These are phyloP conservation scores for Bryconaethiops microstoma DNA, from an alignment of 2,797 vertebrate genomes.

Conservation along the genomic window DNA sequence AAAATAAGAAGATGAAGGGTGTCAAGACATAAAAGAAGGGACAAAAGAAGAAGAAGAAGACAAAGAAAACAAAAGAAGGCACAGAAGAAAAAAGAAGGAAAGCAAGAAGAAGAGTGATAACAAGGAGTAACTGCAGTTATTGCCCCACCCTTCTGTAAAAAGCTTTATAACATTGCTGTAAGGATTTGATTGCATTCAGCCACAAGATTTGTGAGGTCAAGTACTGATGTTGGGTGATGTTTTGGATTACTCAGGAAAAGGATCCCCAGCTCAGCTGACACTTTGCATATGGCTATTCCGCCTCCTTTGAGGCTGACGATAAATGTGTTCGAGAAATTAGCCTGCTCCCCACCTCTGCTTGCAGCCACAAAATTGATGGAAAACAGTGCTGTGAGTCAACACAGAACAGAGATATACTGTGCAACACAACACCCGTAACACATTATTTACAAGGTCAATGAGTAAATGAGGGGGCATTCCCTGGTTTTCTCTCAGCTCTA, in stretches of 20 bases:
- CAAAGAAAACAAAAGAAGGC: neutral
- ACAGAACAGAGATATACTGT: neutral
- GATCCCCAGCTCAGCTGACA: no score
- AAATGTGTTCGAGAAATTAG: no score
- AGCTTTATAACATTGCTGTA: no score
- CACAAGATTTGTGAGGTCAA: no score
- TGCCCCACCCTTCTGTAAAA: no score
- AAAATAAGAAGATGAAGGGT: neutral
- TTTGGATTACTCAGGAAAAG: no score
- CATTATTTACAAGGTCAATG: neutral
- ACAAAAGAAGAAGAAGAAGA: neutral
- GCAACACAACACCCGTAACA: neutral
- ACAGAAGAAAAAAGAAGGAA: neutral
- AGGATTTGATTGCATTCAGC: no score
- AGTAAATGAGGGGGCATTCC: neutral
- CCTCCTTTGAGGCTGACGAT: no score
- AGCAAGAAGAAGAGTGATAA: neutral
- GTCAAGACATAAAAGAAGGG: neutral
- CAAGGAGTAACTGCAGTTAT: neutral
- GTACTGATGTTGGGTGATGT: no score
- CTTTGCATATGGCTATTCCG: no score
- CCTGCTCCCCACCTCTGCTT: no score
- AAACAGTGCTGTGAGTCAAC: constrained; percentile 1
- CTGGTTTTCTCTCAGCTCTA: neutral
- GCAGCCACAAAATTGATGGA: neutral